Conservation (phyloP, 2,888 invertebrate species). For the Dromius quadrimaculatus region DNA sequence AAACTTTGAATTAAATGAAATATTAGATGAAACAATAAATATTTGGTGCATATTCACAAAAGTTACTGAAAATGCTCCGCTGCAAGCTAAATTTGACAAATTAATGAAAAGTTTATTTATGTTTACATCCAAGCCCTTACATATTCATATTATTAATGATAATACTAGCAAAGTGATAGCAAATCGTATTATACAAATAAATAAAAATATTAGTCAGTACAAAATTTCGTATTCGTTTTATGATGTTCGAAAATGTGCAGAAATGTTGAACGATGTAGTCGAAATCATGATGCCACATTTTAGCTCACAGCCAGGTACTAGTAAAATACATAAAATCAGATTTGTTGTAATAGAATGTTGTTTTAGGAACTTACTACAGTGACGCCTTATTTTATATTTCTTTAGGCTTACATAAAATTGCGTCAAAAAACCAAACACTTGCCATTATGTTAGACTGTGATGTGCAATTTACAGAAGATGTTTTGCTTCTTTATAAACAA, state of each 20-base stretch:
- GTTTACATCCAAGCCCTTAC: conserved; percentile 68
- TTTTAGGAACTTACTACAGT: conserved; percentile 78
- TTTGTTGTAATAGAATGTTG: conserved; percentile 54
- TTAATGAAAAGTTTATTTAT: conserved; percentile 68
- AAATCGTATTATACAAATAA: conserved; percentile 66
- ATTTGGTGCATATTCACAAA: conserved; percentile 73
- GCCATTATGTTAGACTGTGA: conserved; percentile 84
- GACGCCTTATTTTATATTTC: conserved; percentile 85
- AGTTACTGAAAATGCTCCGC: conserved; percentile 68
- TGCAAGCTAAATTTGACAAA: conserved; percentile 69
- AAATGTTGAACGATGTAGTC: conserved; percentile 73
- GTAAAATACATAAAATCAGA: conserved; percentile 54
- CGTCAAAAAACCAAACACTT: conserved; percentile 71
- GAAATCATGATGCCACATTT: conserved; percentile 78
- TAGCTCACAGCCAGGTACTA: conserved; percentile 74
- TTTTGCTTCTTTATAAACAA: conserved; percentile 74
- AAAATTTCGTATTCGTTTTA: conserved; percentile 69
- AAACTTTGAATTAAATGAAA: conserved; percentile 28
- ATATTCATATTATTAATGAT: conserved; percentile 75
- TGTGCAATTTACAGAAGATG: conserved; percentile 78
- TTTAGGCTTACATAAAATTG: conserved; percentile 77
- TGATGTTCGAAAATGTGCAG: conserved; percentile 73
- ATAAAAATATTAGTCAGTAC: conserved; percentile 66
- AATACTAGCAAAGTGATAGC: conserved; percentile 71
- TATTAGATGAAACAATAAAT: conserved; percentile 58